Conservation (phyloP, 1,140 invertebrate genomes). For the Hesperophylax magnus region DNA sequence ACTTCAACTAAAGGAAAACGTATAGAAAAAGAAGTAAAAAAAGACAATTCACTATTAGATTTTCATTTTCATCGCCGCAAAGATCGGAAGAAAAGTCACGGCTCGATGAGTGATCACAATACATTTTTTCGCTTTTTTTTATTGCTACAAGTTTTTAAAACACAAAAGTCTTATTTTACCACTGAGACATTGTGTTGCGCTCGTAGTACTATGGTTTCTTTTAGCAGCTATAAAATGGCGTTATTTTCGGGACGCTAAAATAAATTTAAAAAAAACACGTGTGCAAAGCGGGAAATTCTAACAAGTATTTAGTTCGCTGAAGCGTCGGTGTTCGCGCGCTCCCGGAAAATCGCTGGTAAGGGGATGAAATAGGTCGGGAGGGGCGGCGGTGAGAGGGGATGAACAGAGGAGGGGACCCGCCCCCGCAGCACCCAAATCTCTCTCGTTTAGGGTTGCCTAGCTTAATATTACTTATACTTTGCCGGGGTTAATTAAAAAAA, state of each 20-base stretch:
- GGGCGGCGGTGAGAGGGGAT: neutral
- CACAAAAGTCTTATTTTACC: too few relatives aligned
- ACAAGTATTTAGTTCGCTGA: conserved; percentile 32
- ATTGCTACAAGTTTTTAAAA: too few relatives aligned
- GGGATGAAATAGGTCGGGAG: conserved; percentile 2
- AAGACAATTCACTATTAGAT: too few relatives aligned
- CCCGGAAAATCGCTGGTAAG: conserved; percentile 6
- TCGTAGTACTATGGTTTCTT: too few relatives aligned
- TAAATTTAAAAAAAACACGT: conserved; percentile 27
- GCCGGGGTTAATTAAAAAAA: too few relatives aligned
- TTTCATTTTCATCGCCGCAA: too few relatives aligned
- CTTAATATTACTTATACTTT: neutral
- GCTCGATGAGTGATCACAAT: too few relatives aligned
- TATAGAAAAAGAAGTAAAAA: too few relatives aligned
- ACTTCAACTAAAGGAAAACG: too few relatives aligned
- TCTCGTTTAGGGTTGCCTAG: conserved; percentile 2
- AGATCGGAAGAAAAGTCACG: too few relatives aligned
- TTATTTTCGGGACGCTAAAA: neutral
- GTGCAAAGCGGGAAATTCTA: conserved; percentile 19
- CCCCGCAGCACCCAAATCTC: neutral
- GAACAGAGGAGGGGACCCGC: neutral
- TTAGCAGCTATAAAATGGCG: neutral
- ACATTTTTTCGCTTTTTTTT: too few relatives aligned
- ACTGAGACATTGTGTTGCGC: too few relatives aligned
- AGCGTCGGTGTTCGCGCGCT: conserved; percentile 13